Percentiles rank a stretch among this genome's conserved stretches.
Conservation (phyloP, 2,113 vertebrate genomes). For the Dunckerocampus dactyliophorus region DNA sequence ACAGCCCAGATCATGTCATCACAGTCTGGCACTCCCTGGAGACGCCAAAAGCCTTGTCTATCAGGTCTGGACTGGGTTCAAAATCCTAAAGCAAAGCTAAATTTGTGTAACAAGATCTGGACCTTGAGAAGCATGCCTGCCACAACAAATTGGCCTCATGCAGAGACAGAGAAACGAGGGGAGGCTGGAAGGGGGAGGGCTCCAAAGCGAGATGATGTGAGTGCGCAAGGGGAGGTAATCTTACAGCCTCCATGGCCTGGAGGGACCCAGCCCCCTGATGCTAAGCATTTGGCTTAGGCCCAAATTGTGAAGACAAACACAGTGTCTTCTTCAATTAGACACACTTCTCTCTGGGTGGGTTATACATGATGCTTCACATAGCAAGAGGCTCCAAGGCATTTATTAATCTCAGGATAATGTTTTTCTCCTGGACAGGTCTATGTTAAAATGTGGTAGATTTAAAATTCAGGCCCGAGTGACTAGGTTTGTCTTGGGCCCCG, state of each 20-base stretch:
- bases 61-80: slow-evolving; percentile 67
- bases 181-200: slow-evolving; percentile 25
- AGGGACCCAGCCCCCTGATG: slow-evolving; percentile 64
- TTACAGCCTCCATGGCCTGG: slow-evolving; percentile 64
- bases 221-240: slow-evolving; percentile 67
- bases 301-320: slow-evolving; percentile 73
- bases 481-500: no score
- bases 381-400: slow-evolving; percentile 14
- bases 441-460: slow-evolving; percentile 12
- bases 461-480: no score
- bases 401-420: slow-evolving; percentile 17
- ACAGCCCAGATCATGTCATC: slow-evolving; percentile 65
- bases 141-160: slow-evolving; percentile 76
- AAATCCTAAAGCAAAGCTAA: slow-evolving; percentile 64
- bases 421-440: slow-evolving; percentile 2
- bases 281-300: slow-evolving; percentile 61
- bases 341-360: slow-evolving; percentile 40
- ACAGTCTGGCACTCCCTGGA: slow-evolving; percentile 47
- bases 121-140: slow-evolving; percentile 68
- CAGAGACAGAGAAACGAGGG: slow-evolving; percentile 48
- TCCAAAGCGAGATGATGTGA: slow-evolving; percentile 59
- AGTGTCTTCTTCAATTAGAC: slow-evolving; percentile 67
- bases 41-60: slow-evolving; percentile 56
- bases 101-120: slow-evolving; percentile 76
- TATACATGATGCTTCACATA: slow-evolving; percentile 8